Conservation (phyloP, 2,113 vertebrate genomes). For the Mus pahari region DNA sequence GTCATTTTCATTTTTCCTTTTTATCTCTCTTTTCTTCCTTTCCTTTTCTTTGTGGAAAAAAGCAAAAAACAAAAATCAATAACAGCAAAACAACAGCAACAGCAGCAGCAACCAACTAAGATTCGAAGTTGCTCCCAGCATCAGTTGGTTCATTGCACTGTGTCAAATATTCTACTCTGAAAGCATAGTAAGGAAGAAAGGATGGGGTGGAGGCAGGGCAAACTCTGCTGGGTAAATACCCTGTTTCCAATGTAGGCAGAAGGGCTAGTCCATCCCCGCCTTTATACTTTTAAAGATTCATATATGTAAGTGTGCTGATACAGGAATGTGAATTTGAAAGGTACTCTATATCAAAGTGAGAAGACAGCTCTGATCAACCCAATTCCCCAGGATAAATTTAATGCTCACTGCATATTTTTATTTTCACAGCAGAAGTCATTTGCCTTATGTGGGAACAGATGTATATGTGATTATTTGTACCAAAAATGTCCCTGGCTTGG, state of each 20-base stretch:
- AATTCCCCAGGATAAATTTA: slow-evolving; percentile 81
- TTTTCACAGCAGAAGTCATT: slow-evolving; percentile 86
- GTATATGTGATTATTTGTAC: slow-evolving; percentile 87
- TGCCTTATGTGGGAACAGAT: slow-evolving; percentile 87
- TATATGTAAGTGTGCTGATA: background rate
- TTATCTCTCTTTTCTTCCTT: too few species aligned
- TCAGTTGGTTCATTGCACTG: background rate
- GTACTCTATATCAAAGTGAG: slow-evolving; percentile 53
- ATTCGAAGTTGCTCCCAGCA: background rate
- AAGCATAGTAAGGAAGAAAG: background rate
- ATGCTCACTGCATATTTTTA: slow-evolving; percentile 83
- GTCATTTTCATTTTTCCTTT: background rate
- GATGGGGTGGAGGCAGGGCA: too few species aligned
- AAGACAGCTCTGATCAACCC: slow-evolving; percentile 79
- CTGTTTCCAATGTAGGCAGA: background rate
- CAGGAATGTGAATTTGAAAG: slow-evolving; percentile 10
- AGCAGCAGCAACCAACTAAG: too few species aligned
- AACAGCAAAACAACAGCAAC: too few species aligned
- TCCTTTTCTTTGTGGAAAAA: background rate
- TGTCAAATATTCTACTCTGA: background rate
- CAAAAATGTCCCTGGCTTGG: slow-evolving; percentile 84
- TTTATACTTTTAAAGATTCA: background rate
- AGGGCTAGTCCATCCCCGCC: rapidly evolving
- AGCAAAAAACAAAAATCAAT: background rate
- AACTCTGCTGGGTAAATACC: too few species aligned